phyloP scores from a whole-genome alignment of 92 coral and sea anemone species.

The Phymanthus crucifer region DNA sequence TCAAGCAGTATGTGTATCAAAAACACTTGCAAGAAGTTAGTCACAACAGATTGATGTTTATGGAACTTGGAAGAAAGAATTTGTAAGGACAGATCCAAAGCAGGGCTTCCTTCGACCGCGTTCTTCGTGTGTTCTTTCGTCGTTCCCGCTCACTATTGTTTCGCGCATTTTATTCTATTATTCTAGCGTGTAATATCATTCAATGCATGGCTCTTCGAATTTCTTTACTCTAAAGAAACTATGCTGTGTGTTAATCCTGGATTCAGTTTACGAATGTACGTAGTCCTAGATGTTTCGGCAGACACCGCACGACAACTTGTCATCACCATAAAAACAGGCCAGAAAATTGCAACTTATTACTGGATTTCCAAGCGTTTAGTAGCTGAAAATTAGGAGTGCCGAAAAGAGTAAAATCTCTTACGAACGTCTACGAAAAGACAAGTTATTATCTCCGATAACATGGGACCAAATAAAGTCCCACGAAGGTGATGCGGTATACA shows the following conservation, averaged over 20 bases:
- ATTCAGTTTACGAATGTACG: slow-evolving; percentile 17
- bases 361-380: slow-evolving; percentile 7
- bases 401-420: background rate
- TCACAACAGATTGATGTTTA: slow-evolving; percentile 5
- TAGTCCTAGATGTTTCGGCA: background rate
- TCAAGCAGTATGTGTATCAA: slow-evolving; percentile 24
- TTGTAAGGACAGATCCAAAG: slow-evolving; percentile 1
- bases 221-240: slow-evolving; percentile 33
- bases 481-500: background rate
- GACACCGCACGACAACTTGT: slow-evolving; percentile 14
- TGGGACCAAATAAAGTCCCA: slow-evolving; percentile 14
- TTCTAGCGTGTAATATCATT: slow-evolving; percentile 33
- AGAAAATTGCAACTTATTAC: slow-evolving; percentile 9
- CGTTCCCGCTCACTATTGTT: slow-evolving; percentile 18
- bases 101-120: slow-evolving; percentile 3
- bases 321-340: slow-evolving; percentile 8
- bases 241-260: slow-evolving; percentile 45
- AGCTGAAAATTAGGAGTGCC: slow-evolving; percentile 14
- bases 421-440: slow-evolving; percentile 15
- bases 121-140: slow-evolving; percentile 6
- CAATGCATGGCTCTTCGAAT: slow-evolving; percentile 33
- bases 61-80: slow-evolving; percentile 10
- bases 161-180: slow-evolving; percentile 34
- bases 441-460: slow-evolving; percentile 25
- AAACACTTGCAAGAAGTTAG: slow-evolving; percentile 7